These are phyloP conservation scores for Acrocephalus scirpaceus DNA, from an alignment of 2,797 vertebrate genomes.

Conservation along the genomic window DNA sequence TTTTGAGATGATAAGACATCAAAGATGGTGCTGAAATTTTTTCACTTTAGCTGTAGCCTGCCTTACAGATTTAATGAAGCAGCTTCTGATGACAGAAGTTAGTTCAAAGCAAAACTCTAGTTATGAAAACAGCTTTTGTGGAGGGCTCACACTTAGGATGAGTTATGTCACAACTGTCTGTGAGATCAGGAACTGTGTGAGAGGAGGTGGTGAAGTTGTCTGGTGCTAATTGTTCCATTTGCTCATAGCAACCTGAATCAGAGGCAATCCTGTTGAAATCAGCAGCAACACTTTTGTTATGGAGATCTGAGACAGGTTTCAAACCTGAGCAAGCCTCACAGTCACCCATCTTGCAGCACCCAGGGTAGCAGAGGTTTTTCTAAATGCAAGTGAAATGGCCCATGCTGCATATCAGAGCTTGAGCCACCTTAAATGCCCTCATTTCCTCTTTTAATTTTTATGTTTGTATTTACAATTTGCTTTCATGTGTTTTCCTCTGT, in stretches of 20 bases:
- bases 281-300: neutral
- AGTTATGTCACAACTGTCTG: slow-evolving; percentile 49
- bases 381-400: neutral
- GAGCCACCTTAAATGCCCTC: neutral
- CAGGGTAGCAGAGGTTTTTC: neutral
- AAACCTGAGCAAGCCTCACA: neutral
- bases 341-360: neutral
- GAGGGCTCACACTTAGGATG: neutral
- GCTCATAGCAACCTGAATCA: neutral
- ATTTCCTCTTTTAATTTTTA: neutral
- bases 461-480: neutral
- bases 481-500: slow-evolving; percentile 14
- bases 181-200: neutral
- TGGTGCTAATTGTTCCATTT: slow-evolving; percentile 53
- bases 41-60: slow-evolving; percentile 8
- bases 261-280: slow-evolving; percentile 1
- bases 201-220: slow-evolving; percentile 38
- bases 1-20: slow-evolving; percentile 9
- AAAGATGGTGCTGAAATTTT: neutral
- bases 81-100: slow-evolving; percentile 20
- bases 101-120: slow-evolving; percentile 42
- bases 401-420: neutral
- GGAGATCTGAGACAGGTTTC: neutral
- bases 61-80: slow-evolving; percentile 37
- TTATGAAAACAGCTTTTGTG: slow-evolving; percentile 44